These are phyloP conservation scores for Drosophila micromelanica DNA, from an alignment of 1,140 invertebrate genomes.

Conservation along the genomic window DNA sequence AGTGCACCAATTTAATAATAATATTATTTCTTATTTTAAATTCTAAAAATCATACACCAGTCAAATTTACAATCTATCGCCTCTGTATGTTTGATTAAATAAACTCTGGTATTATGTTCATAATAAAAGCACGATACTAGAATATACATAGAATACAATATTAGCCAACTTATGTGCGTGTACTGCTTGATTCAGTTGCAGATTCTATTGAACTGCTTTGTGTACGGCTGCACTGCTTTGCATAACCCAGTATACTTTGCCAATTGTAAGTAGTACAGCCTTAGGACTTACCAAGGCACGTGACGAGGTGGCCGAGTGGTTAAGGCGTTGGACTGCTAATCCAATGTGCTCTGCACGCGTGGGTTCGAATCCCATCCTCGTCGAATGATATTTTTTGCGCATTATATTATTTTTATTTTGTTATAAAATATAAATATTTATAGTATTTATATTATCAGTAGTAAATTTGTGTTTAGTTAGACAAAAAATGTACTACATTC, in stretches of 20 bases:
- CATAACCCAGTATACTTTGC: neutral
- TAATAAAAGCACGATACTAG: too few relatives aligned
- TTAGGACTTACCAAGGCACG: slow-evolving; percentile 17
- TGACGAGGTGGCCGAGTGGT: slow-evolving; percentile 93
- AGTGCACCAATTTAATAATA: neutral
- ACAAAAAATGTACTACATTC: neutral
- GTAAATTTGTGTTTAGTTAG: neutral
- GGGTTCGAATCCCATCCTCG: slow-evolving; percentile 95
- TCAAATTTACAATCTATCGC: too few relatives aligned
- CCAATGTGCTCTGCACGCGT: slow-evolving; percentile 90
- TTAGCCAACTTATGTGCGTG: neutral
- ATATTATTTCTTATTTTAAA: too few relatives aligned
- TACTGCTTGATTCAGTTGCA: slow-evolving; percentile 4
- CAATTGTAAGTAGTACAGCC: neutral
- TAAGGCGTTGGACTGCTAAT: slow-evolving; percentile 95
- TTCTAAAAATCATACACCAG: neutral
- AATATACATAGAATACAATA: neutral
- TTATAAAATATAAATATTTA: neutral
- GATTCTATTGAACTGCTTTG: slow-evolving; percentile 5
- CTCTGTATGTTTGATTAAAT: neutral
- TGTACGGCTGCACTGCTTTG: slow-evolving; percentile 13
- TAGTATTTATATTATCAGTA: too few relatives aligned
- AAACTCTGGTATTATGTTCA: neutral
- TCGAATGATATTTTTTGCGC: slow-evolving; percentile 84
- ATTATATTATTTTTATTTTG: slow-evolving; percentile 2